These are phyloP conservation scores for Tigriopus japonicus DNA, from an alignment of 1,140 invertebrate species.

Conservation along the genomic window DNA sequence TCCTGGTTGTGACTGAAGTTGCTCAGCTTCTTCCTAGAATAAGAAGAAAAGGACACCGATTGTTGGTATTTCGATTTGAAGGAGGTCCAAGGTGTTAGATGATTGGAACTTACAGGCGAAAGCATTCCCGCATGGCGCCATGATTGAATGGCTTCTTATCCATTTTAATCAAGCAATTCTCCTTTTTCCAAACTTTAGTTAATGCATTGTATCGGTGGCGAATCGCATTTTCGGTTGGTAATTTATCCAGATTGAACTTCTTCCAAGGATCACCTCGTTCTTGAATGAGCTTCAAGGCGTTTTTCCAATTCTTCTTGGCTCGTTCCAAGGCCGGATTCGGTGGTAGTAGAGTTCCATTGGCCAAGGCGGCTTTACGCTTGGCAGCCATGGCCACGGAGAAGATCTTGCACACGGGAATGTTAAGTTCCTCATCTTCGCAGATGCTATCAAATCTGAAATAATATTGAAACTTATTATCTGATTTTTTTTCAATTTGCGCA, in stretches of 20 bases:
- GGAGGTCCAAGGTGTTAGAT: no score
- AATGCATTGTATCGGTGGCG: slow-evolving; percentile 30
- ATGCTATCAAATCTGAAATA: no score
- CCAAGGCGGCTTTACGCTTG: no score
- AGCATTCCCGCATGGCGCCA: slow-evolving; percentile 39
- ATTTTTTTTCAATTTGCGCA: no score
- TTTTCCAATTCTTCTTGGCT: slow-evolving; percentile 18
- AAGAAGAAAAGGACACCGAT: neutral
- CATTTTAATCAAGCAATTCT: slow-evolving; percentile 32
- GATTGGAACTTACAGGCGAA: slow-evolving; percentile 29
- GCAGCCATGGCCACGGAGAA: no score
- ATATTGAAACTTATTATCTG: no score
- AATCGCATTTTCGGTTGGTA: slow-evolving; percentile 24
- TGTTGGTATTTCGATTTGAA: neutral
- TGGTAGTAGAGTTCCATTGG: no score
- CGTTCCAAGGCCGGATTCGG: neutral
- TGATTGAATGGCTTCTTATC: slow-evolving; percentile 31
- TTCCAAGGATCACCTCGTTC: slow-evolving; percentile 27
- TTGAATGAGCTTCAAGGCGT: slow-evolving; percentile 21
- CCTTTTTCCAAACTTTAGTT: slow-evolving; percentile 27
- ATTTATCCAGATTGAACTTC: slow-evolving; percentile 27
- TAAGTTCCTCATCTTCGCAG: no score
- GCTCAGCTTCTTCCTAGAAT: slow-evolving; percentile 33
- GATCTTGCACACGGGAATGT: no score
- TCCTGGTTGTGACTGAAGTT: slow-evolving; percentile 26